Conservation (phyloP, 2,113 vertebrate species). For the Abramis brama region DNA sequence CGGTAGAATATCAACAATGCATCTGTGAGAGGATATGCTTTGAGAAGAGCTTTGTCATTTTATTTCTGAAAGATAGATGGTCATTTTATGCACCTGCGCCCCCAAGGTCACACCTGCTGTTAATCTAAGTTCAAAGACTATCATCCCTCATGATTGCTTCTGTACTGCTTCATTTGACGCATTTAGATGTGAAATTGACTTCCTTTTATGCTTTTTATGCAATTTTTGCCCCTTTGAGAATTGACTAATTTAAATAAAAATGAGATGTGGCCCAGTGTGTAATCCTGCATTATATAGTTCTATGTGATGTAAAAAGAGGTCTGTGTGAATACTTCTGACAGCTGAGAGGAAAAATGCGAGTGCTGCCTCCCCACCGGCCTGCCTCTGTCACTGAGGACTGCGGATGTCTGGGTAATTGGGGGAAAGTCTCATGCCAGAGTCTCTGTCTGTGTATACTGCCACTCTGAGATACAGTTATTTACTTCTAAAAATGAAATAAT, state of each 20-base stretch:
- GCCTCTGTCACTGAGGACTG: slow-evolving; percentile 30
- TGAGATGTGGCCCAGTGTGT: neutral
- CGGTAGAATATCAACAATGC: neutral
- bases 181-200: neutral
- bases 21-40: neutral
- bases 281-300: neutral
- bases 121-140: neutral
- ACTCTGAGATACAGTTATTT: neutral
- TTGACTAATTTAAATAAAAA: neutral
- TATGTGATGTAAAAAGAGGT: neutral
- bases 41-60: neutral
- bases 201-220: neutral
- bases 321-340: neutral
- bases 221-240: neutral
- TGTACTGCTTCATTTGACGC: neutral
- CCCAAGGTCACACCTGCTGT: slow-evolving; percentile 2
- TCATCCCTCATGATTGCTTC: neutral
- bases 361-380: slow-evolving; percentile 4
- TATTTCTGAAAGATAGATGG: neutral
- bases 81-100: slow-evolving; percentile 3
- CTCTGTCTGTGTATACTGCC: neutral
- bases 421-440: neutral
- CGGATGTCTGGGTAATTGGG: slow-evolving; percentile 43
- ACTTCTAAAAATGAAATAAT: neutral
- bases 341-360: neutral